phyloP scores from a whole-genome alignment of 2,888 invertebrate genomes.

The Machimus atricapillus region DNA sequence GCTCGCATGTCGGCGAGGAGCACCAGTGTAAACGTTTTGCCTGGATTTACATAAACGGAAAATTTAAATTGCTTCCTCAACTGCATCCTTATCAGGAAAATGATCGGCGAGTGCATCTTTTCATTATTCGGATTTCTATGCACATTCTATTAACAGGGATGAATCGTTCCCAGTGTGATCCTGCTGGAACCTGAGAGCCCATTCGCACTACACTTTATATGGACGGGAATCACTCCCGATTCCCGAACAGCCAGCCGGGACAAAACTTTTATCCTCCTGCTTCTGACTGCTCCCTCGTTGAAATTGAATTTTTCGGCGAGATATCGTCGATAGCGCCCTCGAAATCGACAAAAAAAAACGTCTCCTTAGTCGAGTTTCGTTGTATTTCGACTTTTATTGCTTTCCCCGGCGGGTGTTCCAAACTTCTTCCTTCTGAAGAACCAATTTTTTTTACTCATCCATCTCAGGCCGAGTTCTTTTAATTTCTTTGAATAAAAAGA shows the following conservation, averaged over 20 bases:
- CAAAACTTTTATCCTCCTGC: background rate
- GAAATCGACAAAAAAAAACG: background rate
- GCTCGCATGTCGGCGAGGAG: background rate
- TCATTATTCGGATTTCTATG: background rate
- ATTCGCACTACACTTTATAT: background rate
- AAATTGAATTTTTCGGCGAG: background rate
- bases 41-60: background rate
- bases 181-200: background rate
- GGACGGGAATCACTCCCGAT: background rate
- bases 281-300: background rate
- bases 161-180: background rate
- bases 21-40: background rate
- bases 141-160: constrained; percentile 13
- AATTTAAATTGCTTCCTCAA: constrained; percentile 21
- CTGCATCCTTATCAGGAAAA: constrained; percentile 28
- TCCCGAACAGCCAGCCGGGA: background rate
- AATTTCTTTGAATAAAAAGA: constrained; percentile 1
- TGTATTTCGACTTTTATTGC: background rate
- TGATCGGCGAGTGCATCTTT: constrained; percentile 1
- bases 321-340: background rate
- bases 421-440: background rate
- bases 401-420: background rate
- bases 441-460: background rate
- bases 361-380: background rate
- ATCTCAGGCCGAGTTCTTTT: background rate